Evolutionary conservation across 2,797 vertebrate species (phyloP), one percentile per base, ranked within the genome.

Genomic region (Craterocephalus amniculus): DNA sequence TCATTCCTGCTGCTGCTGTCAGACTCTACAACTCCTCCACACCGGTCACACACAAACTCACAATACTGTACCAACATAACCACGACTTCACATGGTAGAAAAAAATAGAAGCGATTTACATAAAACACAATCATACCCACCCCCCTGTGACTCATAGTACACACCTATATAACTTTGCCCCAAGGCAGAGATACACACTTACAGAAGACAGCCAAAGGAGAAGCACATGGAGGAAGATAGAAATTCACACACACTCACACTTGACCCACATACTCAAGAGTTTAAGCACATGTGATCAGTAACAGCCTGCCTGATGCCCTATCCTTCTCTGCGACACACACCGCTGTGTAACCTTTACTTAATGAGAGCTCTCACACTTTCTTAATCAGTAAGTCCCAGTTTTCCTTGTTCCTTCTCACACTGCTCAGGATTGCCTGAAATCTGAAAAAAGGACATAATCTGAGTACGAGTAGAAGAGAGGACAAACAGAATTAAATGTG

Each of bases 401-500:
- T 74, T 40, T 70, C 24, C 31, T 43, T 38, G 29, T 16, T 52
- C 35, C 14, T 35, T 54, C 52, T 58, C n/a, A 10, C 20, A 40
- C 29, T 36, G 60, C 54, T 60, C 43, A 38, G 20, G 49, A 24
- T 61, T 36, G 29, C 63, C 64, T 74, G 38, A 64, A 66, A 76
- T 76, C 32, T 56, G 26, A 72, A 77, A 67, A 70, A 40, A 71
- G 16, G 31, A 72, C 2, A 2, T 29, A 11, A 55, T n/a, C n/a
- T n/a, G n/a, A n/a, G n/a, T n/a, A n/a, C n/a, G 54, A 68, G 55
- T 1, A 14, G 22, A 24, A 29, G 66, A 43, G 45, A 66, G 45
- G 74, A 72, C 63, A 86, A 83, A 84, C 63, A 78, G 75, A 85
- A 85, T 85, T 83, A 85, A 85, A 72, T 80, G 78, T 78, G 72